phyloP scores from a whole-genome alignment of 2,888 invertebrate genomes.

The Drosophila demipolita region DNA sequence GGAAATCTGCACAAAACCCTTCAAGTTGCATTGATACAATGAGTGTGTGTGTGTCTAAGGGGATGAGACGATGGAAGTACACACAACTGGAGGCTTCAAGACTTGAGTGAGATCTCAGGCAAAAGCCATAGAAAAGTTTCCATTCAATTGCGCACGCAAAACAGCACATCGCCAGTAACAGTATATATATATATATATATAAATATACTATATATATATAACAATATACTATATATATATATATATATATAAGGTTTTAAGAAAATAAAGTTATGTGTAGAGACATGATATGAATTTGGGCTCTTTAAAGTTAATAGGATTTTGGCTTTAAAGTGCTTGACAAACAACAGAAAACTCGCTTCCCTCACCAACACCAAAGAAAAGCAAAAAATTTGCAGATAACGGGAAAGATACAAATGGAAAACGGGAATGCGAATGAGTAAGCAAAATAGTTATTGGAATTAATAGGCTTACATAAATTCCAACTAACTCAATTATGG shows the following conservation, averaged over 20 bases:
- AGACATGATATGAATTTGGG: constrained; percentile 15
- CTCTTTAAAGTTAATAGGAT: constrained; percentile 38
- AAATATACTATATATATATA: constrained; percentile 2
- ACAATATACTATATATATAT: background rate
- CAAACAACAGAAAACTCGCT: constrained; percentile 3
- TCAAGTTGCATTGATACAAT: constrained; percentile 56
- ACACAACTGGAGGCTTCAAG: background rate
- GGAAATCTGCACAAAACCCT: constrained; percentile 73
- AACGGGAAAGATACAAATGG: background rate
- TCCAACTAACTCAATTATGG: constrained; percentile 39
- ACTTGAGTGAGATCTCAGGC: constrained; percentile 22
- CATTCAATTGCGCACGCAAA: constrained; percentile 54
- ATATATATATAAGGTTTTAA: constrained; percentile 2
- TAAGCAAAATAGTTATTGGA: constrained; percentile 41
- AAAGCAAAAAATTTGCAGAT: constrained; percentile 15
- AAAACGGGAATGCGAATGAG: background rate
- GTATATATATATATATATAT: background rate
- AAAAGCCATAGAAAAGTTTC: constrained; percentile 47
- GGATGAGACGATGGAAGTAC: background rate
- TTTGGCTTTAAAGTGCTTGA: constrained; percentile 28
- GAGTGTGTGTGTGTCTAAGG: background rate
- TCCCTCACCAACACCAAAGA: too few species aligned
- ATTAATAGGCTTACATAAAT: constrained; percentile 57
- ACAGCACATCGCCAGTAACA: constrained; percentile 13
- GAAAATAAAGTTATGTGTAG: background rate